Percentiles rank a stretch among this genome's conserved stretches.
Conservation (phyloP, 2,888 invertebrate genomes). For the Cantharis rustica region DNA sequence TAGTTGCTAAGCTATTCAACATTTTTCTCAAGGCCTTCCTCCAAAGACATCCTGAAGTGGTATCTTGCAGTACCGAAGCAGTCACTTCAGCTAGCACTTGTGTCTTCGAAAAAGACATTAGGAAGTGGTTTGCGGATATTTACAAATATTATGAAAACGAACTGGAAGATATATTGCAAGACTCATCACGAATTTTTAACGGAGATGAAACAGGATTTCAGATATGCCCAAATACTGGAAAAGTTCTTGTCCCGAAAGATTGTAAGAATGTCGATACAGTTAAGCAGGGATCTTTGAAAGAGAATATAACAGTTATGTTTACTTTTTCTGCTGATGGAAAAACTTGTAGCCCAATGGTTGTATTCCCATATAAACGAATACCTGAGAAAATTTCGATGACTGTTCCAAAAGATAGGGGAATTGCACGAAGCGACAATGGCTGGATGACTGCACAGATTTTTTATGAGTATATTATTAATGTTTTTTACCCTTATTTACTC, state of each 20-base stretch:
- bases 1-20: too few relatives aligned
- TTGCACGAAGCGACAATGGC: neutral
- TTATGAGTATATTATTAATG: slow-evolving; percentile 1
- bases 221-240: slow-evolving; percentile 40
- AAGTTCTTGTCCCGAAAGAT: slow-evolving; percentile 29
- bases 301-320: slow-evolving; percentile 6
- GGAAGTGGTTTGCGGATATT: slow-evolving; percentile 36
- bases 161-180: neutral
- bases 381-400: slow-evolving; percentile 3
- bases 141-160: neutral
- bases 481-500: neutral
- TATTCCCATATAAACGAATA: slow-evolving; percentile 9
- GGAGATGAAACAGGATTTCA: slow-evolving; percentile 41
- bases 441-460: neutral
- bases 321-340: slow-evolving; percentile 13
- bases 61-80: slow-evolving; percentile 34
- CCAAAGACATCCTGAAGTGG: slow-evolving; percentile 37
- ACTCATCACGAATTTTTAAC: slow-evolving; percentile 39
- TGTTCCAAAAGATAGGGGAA: slow-evolving; percentile 12
- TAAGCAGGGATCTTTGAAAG: slow-evolving; percentile 6
- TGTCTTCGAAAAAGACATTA: slow-evolving; percentile 40
- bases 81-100: slow-evolving; percentile 39
- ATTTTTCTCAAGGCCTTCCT: slow-evolving; percentile 31
- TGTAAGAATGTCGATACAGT: neutral
- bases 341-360: slow-evolving; percentile 7